Percentiles rank a stretch among this genome's conserved stretches.
Conservation (phyloP, 92 coral and sea anemone species). For the Epizoanthus ramosus region DNA sequence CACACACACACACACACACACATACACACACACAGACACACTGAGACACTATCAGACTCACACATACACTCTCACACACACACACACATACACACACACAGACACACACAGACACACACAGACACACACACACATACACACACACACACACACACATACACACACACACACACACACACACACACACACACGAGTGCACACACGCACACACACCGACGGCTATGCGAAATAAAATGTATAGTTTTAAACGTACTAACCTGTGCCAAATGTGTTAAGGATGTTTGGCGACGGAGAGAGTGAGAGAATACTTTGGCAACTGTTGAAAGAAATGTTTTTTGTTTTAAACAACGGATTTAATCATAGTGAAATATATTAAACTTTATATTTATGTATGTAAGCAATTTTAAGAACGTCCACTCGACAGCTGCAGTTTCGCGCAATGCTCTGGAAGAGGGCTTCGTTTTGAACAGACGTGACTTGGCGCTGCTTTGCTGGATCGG, state of each 20-base stretch:
- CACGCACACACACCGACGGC: neutral
- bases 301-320: conserved; percentile 96
- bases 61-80: too few species aligned
- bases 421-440: too few species aligned
- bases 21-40: too few species aligned
- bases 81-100: too few species aligned
- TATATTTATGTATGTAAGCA: too few species aligned
- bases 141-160: neutral
- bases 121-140: neutral
- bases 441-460: too few species aligned
- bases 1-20: too few species aligned
- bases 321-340: neutral
- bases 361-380: too few species aligned
- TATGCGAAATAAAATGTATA: neutral
- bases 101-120: neutral
- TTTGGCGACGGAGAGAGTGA: conserved; percentile 93
- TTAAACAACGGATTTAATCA: neutral
- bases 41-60: too few species aligned
- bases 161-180: neutral
- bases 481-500: too few species aligned
- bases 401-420: too few species aligned
- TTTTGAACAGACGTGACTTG: too few species aligned
- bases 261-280: conserved; percentile 95
- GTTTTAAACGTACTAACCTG: conserved; percentile 61
- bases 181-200: neutral